Percentiles rank a stretch among this genome's conserved stretches.
These are phyloP conservation scores for Cyphomyrmex costatus DNA, from an alignment of 1,140 invertebrate genomes.

Conservation along the genomic window DNA sequence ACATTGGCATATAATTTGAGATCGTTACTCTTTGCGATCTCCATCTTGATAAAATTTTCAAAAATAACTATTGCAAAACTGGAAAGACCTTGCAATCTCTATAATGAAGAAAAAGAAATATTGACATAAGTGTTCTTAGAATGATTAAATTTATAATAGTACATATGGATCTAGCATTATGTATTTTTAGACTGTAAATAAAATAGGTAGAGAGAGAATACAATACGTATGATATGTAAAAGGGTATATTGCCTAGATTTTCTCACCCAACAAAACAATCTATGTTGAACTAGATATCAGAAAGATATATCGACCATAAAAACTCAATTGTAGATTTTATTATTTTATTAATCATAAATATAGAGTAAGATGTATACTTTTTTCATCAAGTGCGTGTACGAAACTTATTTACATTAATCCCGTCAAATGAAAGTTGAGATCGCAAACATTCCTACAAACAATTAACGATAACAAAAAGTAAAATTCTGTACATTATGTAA, in stretches of 20 bases:
- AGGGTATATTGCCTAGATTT: slow-evolving; percentile 72
- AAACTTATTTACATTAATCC: slow-evolving; percentile 51
- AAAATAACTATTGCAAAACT: slow-evolving; percentile 60
- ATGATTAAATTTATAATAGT: slow-evolving; percentile 64
- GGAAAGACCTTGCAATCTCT: slow-evolving; percentile 56
- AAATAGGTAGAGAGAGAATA: slow-evolving; percentile 77
- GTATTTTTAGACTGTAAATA: slow-evolving; percentile 82
- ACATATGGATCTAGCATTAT: slow-evolving; percentile 71
- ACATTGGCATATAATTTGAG: slow-evolving; percentile 50
- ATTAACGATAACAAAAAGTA: slow-evolving; percentile 48
- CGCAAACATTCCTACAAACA: slow-evolving; percentile 67
- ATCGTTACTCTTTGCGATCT: slow-evolving; percentile 61
- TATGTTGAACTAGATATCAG: slow-evolving; percentile 27
- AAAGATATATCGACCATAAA: slow-evolving; percentile 1
- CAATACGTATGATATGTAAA: slow-evolving; percentile 67
- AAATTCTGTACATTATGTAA: slow-evolving; percentile 43
- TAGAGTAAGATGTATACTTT: slow-evolving; percentile 41
- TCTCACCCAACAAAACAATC: slow-evolving; percentile 64
- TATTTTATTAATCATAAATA: slow-evolving; percentile 37
- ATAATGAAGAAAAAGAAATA: slow-evolving; percentile 59
- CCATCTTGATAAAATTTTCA: slow-evolving; percentile 64
- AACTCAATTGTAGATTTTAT: slow-evolving; percentile 40
- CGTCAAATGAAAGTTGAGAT: slow-evolving; percentile 26
- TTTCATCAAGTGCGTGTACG: slow-evolving; percentile 31
- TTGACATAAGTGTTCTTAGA: slow-evolving; percentile 74